Evolutionary conservation across 2,797 vertebrate genomes (phyloP).

Genomic region (Scomberomorus guttatus): DNA sequence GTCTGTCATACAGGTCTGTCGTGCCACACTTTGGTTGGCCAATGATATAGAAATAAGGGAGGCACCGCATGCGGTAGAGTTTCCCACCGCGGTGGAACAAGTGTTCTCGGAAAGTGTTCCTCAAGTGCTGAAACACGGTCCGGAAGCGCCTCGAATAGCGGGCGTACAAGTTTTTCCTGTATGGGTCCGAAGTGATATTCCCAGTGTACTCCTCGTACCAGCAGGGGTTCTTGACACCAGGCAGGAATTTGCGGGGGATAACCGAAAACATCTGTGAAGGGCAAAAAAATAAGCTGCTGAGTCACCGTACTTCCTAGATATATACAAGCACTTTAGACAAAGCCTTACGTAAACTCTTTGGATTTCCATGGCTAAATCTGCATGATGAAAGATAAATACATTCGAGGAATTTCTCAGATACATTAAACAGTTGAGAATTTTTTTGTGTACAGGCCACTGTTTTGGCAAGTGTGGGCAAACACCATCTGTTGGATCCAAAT

Average conservation of each 20-base stretch:
- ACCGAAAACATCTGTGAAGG: slow-evolving; percentile 93
- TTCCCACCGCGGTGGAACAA: slow-evolving; percentile 85
- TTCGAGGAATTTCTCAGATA: slow-evolving; percentile 18
- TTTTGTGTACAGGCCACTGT: slow-evolving; percentile 16
- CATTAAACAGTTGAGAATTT: slow-evolving; percentile 15
- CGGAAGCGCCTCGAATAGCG: slow-evolving; percentile 92
- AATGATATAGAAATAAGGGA: slow-evolving; percentile 97
- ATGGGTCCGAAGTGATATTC: slow-evolving; percentile 90
- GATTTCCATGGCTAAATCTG: neutral
- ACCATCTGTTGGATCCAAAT: slow-evolving; percentile 27
- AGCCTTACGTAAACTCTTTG: neutral
- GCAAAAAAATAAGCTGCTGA: slow-evolving; percentile 8
- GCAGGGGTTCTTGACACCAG: slow-evolving; percentile 93
- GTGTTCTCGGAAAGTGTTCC: slow-evolving; percentile 91
- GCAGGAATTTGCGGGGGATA: slow-evolving; percentile 91
- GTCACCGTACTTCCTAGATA: neutral
- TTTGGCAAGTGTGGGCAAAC: slow-evolving; percentile 35
- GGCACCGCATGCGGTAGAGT: slow-evolving; percentile 92
- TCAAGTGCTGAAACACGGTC: slow-evolving; percentile 90
- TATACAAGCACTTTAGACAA: slow-evolving; percentile 24
- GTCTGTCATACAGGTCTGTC: slow-evolving; percentile 94
- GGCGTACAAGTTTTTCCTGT: slow-evolving; percentile 91
- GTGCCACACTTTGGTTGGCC: slow-evolving; percentile 98
- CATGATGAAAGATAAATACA: slow-evolving; percentile 3
- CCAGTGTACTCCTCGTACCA: slow-evolving; percentile 94